Conservation (phyloP, 2,797 vertebrate genomes). For the Neosalanx taihuensis region DNA sequence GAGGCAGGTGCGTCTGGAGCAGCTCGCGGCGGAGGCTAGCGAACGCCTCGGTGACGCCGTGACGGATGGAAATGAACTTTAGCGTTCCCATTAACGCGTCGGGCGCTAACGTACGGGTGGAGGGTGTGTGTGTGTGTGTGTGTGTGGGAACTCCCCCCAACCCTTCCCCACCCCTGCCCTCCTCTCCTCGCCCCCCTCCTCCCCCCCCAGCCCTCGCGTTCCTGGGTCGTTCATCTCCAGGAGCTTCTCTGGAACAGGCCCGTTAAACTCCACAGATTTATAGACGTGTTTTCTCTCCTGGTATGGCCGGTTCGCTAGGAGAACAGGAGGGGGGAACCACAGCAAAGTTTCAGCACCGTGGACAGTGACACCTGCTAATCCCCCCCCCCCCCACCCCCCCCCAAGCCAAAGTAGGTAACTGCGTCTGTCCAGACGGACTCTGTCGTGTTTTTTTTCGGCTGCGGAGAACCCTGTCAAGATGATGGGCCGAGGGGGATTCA, state of each 20-base stretch:
- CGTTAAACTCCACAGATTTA: slow-evolving; percentile 23
- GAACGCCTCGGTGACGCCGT: slow-evolving; percentile 5
- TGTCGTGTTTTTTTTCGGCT: not conserved
- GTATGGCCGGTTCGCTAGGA: not conserved
- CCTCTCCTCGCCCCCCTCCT: too few species aligned
- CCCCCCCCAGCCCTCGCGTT: slow-evolving; percentile 26
- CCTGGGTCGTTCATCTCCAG: slow-evolving; percentile 51
- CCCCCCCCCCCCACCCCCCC: too few species aligned
- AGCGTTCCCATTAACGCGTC: slow-evolving; percentile 45
- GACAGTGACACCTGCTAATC: not conserved
- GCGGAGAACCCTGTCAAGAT: too few species aligned
- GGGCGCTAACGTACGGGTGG: slow-evolving; percentile 10
- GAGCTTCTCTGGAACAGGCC: slow-evolving; percentile 30
- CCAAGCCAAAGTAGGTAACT: not conserved
- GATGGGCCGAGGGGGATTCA: not conserved
- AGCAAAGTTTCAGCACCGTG: slow-evolving; percentile 1
- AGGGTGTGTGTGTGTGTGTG: slow-evolving; percentile 29
- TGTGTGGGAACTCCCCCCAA: not conserved
- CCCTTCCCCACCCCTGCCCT: too few species aligned
- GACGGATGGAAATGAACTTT: slow-evolving; percentile 55
- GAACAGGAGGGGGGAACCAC: not conserved
- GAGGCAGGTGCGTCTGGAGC: not conserved
- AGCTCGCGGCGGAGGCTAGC: not conserved
- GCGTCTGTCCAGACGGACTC: not conserved
- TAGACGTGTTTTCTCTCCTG: slow-evolving; percentile 2